Base-by-base conservation (phyloP, 2,113 vertebrate species). In the Bombycilla garrulus region DNA sequence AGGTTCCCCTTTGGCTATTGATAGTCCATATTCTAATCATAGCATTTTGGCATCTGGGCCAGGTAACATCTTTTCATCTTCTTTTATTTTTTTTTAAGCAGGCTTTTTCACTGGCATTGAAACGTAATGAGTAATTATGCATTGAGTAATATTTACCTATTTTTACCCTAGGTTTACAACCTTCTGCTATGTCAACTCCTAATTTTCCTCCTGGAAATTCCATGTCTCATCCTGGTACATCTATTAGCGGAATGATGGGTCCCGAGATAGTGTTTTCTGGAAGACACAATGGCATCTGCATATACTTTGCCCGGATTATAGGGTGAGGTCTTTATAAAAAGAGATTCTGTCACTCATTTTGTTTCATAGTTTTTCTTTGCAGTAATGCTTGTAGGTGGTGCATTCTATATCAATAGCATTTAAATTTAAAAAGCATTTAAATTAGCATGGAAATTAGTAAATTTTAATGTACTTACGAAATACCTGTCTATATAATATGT, bases 181-280 rank as follows among this genome's bases (percentile, higher is more conserved):
- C 98, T 58, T 80, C 97, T 82, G 88, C 48, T 64, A 47, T 98
- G 70, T 98, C 98, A n/a, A 98, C 98, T 31, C 98, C 99, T 10
- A 48, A 98, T 8, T 94, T 95, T 97, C 61, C 97, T 5, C 5
- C 94, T n/a, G 98, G 95, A 40, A 97, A 95, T 86, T 97, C 97
- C 9, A 47, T 97, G 67, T 48, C 94, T 70, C 97, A 97, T 19
- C 90, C 97, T 45, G 88, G 97, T 9, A 54, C 96, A 21, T 94
- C 98, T 25, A 67, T 99, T 81, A 94, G 98, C 0, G 97, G 98
- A 33, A 92, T 99, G 97, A 96, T 98, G 61, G 98, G 98, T 42
- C 99, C 99, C 0, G 99, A 99, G 96, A 98, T 99, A 79, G 98
- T 99, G 26, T 99, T 98, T 97, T 99, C 99, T n/a, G 99, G 99